Conservation (phyloP, 2,113 vertebrate species). For the Gnathonemus longibarbis region DNA sequence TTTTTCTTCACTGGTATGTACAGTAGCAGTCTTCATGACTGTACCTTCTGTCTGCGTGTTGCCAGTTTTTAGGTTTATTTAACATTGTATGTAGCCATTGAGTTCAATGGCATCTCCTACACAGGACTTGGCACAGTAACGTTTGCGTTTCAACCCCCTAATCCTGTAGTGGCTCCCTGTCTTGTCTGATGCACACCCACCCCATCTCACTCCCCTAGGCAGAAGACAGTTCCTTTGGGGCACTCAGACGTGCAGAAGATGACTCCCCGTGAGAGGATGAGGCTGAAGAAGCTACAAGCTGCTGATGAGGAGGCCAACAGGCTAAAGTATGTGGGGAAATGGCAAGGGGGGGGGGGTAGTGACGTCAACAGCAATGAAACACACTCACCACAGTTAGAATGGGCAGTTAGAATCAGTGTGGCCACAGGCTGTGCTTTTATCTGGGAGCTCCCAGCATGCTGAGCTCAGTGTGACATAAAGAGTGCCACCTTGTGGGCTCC, state of each 20-base stretch:
- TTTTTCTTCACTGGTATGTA: neutral
- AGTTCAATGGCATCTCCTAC: neutral
- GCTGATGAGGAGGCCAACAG: slow-evolving; percentile 63
- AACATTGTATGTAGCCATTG: neutral
- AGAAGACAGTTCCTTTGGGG: slow-evolving; percentile 66
- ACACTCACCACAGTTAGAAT: neutral
- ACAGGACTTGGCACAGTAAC: neutral
- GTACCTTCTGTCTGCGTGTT: neutral
- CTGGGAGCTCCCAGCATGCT: neutral
- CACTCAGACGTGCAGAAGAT: slow-evolving; percentile 72
- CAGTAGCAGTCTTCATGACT: neutral
- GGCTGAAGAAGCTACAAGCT: slow-evolving; percentile 65
- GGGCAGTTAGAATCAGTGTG: neutral
- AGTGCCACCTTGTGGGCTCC: neutral
- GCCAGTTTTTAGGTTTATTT: neutral
- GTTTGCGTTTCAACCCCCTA: neutral
- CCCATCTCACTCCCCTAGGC: slow-evolving; percentile 46
- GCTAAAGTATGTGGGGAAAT: slow-evolving; percentile 25
- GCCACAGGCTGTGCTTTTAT: neutral
- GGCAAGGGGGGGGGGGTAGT: neutral
- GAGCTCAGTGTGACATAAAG: neutral
- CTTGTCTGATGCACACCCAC: neutral
- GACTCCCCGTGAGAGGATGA: slow-evolving; percentile 69
- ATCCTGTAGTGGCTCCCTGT: neutral
- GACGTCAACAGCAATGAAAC: neutral